Evolutionary conservation across 2,113 vertebrate genomes (phyloP), one percentile per base, ranked within the genome.

Genomic region (Loxodonta africana): DNA sequence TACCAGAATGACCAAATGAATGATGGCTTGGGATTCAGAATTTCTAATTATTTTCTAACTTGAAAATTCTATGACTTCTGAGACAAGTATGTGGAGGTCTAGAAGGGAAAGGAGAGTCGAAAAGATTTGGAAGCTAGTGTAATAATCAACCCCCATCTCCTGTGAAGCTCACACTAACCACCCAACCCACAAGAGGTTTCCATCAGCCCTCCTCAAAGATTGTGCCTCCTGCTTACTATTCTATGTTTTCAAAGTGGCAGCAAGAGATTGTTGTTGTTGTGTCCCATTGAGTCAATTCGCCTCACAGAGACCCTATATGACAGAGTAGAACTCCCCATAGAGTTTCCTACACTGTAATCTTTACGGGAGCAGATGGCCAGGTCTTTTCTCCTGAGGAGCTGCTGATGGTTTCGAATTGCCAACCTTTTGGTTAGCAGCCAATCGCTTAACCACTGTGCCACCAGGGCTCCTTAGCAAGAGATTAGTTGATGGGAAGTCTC

Each of bases 1-100:
- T 6, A n/a, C 21, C 7, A 0, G 1, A 28, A 78, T 6, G 80
- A 46, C 1, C 0, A 0, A 51, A 37, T 6, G 26, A 74, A 26
- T 6, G n/a, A 69, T 2, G 57, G 53, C 33, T 7, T 18, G 20
- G 37, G 18, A 23, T 33, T 37, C 86, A 77, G 89, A 28, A 57
- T 76, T 67, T 80, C 63, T 30, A 20, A 37, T 20, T 41, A 28
- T 83, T 87, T 73, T 63, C 63, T 26, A 53, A 76, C 0, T 57
- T 6, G 0, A 28, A 46, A 89, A 26, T 46, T 48, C 51, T 8
- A 17, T 28, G 37, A 46, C 51, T 26, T 46, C 84, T 20, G 20
- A 71, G 62, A 53, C 46, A 51, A 12, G 15, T 8, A 15, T 4
- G 0, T 23, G 28, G 48, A 81, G 41, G 28, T 25, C 21, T 1